A percentile compares a stretch with the other conserved stretches of the same genome.
phyloP scores from a whole-genome alignment of 2,797 vertebrate genomes.

The Chrysocyon brachyurus region DNA sequence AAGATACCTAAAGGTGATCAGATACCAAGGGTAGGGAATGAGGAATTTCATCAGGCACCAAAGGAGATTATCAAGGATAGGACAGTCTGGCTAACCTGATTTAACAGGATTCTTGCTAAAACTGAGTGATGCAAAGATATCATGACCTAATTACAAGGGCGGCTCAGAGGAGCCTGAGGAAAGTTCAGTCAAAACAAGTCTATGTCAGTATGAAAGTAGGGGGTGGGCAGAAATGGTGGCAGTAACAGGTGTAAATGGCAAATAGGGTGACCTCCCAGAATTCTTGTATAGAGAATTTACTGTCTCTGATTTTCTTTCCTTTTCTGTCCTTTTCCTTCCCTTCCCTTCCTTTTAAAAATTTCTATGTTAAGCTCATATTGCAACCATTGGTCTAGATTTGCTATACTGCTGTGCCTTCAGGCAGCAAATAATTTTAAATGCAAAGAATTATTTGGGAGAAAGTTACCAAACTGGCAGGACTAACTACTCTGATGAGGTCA shows the following conservation, averaged over 20 bases:
- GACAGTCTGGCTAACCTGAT: background rate
- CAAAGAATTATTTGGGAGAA: slow-evolving; percentile 57
- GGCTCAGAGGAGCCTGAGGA: background rate
- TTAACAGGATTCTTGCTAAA: background rate
- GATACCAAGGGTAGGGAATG: background rate
- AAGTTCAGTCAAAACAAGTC: background rate
- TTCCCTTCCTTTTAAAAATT: background rate
- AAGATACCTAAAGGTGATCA: background rate
- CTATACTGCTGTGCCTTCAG: background rate
- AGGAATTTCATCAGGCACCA: background rate
- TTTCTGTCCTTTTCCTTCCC: background rate
- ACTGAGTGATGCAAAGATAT: background rate
- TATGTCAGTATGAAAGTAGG: background rate
- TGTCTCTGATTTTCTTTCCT: background rate
- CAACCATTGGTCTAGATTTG: background rate
- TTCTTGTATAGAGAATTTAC: background rate
- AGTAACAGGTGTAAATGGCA: background rate
- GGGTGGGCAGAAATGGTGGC: background rate
- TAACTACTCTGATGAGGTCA: slow-evolving; percentile 43
- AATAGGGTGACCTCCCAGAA: background rate
- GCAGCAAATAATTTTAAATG: slow-evolving; percentile 41
- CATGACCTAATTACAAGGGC: background rate
- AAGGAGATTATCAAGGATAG: background rate
- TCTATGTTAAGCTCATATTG: background rate
- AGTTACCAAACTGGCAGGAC: background rate